Conservation (phyloP, 2,888 invertebrate genomes). For the Barypeithes pellucidus region DNA sequence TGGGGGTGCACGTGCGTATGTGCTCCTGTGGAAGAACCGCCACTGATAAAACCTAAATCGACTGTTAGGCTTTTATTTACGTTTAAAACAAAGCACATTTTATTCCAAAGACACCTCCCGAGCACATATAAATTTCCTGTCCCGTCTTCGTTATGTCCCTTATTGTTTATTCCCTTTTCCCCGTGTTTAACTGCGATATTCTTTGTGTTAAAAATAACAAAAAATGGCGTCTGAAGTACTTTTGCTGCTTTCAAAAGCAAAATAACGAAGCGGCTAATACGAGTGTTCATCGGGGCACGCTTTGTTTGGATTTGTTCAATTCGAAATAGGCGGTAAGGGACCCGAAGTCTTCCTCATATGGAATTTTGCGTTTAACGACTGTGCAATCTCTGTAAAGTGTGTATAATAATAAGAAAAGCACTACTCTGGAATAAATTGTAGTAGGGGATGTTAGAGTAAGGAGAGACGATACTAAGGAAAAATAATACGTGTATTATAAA, state of each 20-base stretch:
- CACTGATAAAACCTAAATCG: no score
- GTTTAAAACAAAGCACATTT: background rate
- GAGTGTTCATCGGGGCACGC: conserved; percentile 22
- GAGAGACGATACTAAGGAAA: no score
- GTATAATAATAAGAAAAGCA: background rate
- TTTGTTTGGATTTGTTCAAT: conserved; percentile 34
- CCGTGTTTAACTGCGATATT: conserved; percentile 13
- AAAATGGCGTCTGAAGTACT: conserved; percentile 25
- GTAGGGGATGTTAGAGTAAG: no score
- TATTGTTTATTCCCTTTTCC: conserved; percentile 18
- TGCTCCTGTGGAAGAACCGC: no score
- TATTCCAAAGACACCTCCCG: background rate
- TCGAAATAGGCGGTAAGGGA: conserved; percentile 26
- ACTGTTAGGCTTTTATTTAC: background rate
- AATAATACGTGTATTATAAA: no score
- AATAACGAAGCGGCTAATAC: conserved; percentile 33
- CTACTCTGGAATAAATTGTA: background rate
- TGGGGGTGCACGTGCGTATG: no score
- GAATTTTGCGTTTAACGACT: conserved; percentile 24
- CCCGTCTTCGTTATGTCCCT: conserved; percentile 1
- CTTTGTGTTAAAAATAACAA: conserved; percentile 24
- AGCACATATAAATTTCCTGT: conserved; percentile 18
- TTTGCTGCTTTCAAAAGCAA: conserved; percentile 20
- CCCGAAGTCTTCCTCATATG: background rate
- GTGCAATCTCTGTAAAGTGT: conserved; percentile 16